Evolutionary conservation across 2,888 invertebrate genomes (phyloP).

Genomic region (Octonoba sinensis): DNA sequence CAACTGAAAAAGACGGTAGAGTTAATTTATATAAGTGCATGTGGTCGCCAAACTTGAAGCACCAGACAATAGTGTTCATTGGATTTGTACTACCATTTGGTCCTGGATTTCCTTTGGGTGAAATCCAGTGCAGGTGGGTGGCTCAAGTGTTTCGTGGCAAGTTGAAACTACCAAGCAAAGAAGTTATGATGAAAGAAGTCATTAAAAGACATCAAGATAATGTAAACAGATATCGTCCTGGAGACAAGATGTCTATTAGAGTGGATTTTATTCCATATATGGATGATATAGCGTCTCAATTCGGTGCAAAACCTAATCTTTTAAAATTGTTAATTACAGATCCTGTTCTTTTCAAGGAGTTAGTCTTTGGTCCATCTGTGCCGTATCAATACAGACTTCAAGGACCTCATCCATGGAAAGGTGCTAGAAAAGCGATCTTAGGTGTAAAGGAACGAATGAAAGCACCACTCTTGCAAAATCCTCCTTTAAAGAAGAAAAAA

Average conservation of each 20-base stretch:
- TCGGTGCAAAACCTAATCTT: conserved; percentile 43
- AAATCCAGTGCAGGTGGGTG: conserved; percentile 64
- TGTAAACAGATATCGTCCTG: not conserved
- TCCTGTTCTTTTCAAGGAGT: conserved; percentile 33
- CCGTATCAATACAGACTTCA: conserved; percentile 45
- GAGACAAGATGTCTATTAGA: conserved; percentile 11
- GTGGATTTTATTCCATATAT: conserved; percentile 44
- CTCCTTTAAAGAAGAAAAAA: conserved; percentile 2
- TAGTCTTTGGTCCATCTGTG: conserved; percentile 31
- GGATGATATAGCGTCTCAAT: conserved; percentile 45
- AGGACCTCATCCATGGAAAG: conserved; percentile 43
- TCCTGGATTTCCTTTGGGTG: conserved; percentile 63
- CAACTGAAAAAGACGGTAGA: conserved; percentile 11
- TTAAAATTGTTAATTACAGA: conserved; percentile 35
- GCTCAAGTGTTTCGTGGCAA: conserved; percentile 36
- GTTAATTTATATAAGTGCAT: conserved; percentile 66
- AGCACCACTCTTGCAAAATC: conserved; percentile 14
- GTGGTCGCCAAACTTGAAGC: conserved; percentile 66
- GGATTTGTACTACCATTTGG: conserved; percentile 66
- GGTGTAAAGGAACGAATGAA: conserved; percentile 37
- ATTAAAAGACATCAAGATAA: conserved; percentile 13
- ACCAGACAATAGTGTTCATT: conserved; percentile 67
- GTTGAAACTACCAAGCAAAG: conserved; percentile 7
- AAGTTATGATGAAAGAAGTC: conserved; percentile 24
- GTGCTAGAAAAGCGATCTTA: conserved; percentile 36